Conservation (phyloP, 2,797 vertebrate species). For the Rhynchotus rufescens region DNA sequence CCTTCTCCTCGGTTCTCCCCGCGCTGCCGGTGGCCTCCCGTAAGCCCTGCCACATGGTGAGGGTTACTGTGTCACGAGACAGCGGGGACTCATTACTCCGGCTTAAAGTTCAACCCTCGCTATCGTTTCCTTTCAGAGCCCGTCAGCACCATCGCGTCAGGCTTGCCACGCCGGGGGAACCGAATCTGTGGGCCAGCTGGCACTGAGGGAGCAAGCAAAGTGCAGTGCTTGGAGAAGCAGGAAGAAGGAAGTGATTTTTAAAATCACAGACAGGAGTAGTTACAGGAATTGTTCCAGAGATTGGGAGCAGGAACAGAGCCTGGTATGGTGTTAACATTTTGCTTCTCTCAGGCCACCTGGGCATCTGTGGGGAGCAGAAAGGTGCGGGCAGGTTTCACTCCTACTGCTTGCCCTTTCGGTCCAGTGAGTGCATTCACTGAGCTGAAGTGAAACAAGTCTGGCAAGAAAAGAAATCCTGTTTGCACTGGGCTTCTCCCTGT, state of each 20-base stretch:
- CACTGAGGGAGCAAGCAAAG: not conserved
- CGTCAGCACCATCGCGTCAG: not conserved
- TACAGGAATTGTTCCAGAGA: not conserved
- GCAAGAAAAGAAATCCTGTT: not conserved
- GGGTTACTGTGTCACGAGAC: not conserved
- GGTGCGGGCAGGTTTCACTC: not conserved
- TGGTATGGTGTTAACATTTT: not conserved
- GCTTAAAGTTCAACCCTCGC: not conserved
- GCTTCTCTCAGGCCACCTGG: not conserved
- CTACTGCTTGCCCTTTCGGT: not conserved
- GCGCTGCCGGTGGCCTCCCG: not conserved
- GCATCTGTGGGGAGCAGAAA: not conserved
- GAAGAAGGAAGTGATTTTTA: not conserved
- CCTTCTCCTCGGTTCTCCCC: not conserved
- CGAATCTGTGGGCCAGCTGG: not conserved
- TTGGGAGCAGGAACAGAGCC: not conserved
- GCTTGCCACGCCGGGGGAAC: not conserved
- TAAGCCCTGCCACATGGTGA: not conserved
- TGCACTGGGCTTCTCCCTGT: not conserved
- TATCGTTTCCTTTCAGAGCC: not conserved
- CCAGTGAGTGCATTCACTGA: not conserved
- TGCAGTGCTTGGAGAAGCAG: not conserved
- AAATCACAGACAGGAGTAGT: not conserved
- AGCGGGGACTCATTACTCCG: not conserved
- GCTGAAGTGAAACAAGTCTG: not conserved